Percentiles rank a stretch among this genome's conserved stretches.
Conservation (phyloP, 2,888 invertebrate genomes). For the Stenodema calcarata region DNA sequence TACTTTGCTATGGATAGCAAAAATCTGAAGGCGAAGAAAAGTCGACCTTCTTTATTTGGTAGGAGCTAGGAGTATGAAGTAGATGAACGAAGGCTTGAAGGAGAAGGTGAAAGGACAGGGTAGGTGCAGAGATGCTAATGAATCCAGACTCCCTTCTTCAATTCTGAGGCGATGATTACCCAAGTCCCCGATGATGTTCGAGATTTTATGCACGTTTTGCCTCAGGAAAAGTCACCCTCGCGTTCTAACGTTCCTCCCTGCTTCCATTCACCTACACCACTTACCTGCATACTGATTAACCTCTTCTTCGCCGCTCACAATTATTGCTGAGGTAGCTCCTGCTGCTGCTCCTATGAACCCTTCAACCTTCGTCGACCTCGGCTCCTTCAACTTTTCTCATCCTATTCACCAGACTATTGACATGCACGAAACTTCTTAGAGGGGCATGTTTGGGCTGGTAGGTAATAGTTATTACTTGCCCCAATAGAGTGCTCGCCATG, state of each 20-base stretch:
- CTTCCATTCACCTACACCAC: not conserved
- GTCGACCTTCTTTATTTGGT: not conserved
- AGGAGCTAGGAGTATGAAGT: not conserved
- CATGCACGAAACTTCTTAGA: too few relatives aligned
- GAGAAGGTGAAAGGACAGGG: not conserved
- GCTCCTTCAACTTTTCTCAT: not conserved
- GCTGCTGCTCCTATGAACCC: not conserved
- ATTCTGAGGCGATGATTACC: conserved; percentile 37
- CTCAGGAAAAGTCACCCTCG: not conserved
- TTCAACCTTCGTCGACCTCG: not conserved
- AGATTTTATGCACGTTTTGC: conserved; percentile 43
- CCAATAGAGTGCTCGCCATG: too few relatives aligned
- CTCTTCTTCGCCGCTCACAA: not conserved
- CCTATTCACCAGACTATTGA: not conserved
- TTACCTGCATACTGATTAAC: conserved; percentile 19
- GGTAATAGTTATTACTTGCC: too few relatives aligned
- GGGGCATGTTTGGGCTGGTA: too few relatives aligned
- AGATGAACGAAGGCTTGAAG: not conserved
- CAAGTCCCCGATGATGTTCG: conserved; percentile 12
- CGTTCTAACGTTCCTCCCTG: not conserved
- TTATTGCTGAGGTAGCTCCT: not conserved
- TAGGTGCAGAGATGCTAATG: conserved; percentile 28
- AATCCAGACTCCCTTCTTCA: conserved; percentile 38
- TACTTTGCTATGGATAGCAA: too few relatives aligned
- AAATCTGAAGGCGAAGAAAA: not conserved